Conservation (phyloP, 1,140 invertebrate species). For the Aphaenogaster ashmeadi region DNA sequence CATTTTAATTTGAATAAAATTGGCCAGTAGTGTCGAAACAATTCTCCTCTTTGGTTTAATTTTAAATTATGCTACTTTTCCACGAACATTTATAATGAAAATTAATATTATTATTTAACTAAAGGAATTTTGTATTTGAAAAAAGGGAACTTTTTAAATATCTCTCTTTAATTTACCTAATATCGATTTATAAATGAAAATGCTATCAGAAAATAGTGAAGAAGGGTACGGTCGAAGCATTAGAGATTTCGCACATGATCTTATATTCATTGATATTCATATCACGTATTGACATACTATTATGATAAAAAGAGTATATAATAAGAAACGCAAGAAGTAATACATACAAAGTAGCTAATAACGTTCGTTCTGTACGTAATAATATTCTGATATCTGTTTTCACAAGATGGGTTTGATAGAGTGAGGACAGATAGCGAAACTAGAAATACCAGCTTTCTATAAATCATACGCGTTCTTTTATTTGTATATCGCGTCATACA, state of each 20-base stretch:
- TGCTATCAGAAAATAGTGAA: neutral
- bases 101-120: neutral
- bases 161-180: neutral
- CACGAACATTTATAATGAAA: neutral
- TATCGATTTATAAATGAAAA: neutral
- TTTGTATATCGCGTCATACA: neutral
- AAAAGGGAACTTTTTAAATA: neutral
- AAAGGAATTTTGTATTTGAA: neutral
- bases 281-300: neutral
- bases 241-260: neutral
- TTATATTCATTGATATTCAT: constrained; percentile 1
- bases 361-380: neutral
- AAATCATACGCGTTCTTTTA: constrained; percentile 16
- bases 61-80: neutral
- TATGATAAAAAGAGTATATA: neutral
- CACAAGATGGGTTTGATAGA: neutral
- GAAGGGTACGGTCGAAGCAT: neutral
- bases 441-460: constrained; percentile 31
- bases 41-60: neutral
- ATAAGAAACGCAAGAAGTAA: constrained; percentile 15
- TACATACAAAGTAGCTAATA: constrained; percentile 32
- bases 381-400: constrained; percentile 16
- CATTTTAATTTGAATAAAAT: no score
- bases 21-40: no score
- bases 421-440: neutral